Evolutionary conservation across 2,797 vertebrate genomes (phyloP).

Genomic region (Eptatretus atami): DNA sequence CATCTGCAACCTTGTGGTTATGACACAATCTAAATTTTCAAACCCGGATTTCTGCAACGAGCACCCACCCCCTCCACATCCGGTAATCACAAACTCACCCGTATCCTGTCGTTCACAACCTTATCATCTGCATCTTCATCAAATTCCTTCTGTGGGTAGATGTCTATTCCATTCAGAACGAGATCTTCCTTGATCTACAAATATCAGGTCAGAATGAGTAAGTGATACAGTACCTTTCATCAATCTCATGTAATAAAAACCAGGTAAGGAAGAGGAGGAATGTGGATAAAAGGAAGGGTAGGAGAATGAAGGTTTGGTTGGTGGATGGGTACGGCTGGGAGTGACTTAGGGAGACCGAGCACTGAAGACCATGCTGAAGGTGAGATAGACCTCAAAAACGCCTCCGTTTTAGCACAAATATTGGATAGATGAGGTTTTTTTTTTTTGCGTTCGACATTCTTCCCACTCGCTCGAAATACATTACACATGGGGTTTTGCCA

Average conservation of each 20-base stretch:
- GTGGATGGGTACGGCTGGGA: constrained; percentile 13
- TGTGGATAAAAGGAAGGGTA: background rate
- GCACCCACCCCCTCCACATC: too few species aligned
- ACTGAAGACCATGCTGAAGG: background rate
- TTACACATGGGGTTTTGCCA: too few species aligned
- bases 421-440: too few species aligned
- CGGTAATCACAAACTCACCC: constrained; percentile 20
- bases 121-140: constrained; percentile 93
- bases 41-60: too few species aligned
- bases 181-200: constrained; percentile 49
- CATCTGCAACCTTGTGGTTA: too few species aligned
- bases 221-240: too few species aligned
- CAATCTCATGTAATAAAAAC: background rate
- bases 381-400: too few species aligned
- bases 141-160: constrained; percentile 90
- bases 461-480: too few species aligned
- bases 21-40: too few species aligned
- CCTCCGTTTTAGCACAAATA: too few species aligned
- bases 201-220: too few species aligned
- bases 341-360: constrained; percentile 9
- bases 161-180: constrained; percentile 55
- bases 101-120: constrained; percentile 87
- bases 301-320: constrained; percentile 9
- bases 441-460: too few species aligned
- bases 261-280: constrained; percentile 6